Evolutionary conservation across 2,888 invertebrate genomes (phyloP), one percentile per base, ranked within the genome.

Genomic region (Brenthis ino): DNA sequence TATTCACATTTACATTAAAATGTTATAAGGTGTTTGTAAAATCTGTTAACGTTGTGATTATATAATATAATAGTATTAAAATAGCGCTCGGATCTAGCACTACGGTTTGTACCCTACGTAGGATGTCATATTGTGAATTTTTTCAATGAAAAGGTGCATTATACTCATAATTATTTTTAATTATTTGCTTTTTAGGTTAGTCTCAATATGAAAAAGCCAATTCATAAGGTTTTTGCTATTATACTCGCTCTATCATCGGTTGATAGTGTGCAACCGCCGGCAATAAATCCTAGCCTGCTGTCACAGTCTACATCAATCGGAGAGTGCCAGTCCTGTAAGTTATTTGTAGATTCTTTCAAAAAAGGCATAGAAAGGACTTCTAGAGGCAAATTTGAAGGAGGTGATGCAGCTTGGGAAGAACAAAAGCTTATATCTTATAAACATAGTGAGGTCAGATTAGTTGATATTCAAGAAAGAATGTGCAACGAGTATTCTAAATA

Each of bases 381-480:
- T n/a, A 94, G 97, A 77, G 97, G 96, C 13, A 97, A 98, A 85
- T 98, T 96, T 87, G 98, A 97, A 78, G 98, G 98, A 4, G 98
- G 98, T 0, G 98, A 98, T 84, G 95, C 98, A 0, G 97, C 97
- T 6, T 98, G 98, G 98, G 98, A 98, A 83, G 97, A 98, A 84
- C 96, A 97, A 80, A 97, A 97, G 77, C 87, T 97, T 65, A 95
- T 95, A 64, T 95, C 95, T 1, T 98, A 98, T 84, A 95, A 96
- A 73, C 96, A 94, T 12, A 98, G 98, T 85, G 99, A 98, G 93
- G 95, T 98, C 69, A 94, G 99, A 61, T 91, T 99, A 54, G 95
- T 97, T 14, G 99, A 99, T 86, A 97, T 99, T 65, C 96, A 98
- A 87, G 98, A 99, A 80, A 93, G 95, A 28, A 88, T 98, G 8